These are phyloP conservation scores for Drosophila pruinosa DNA, from an alignment of 1,140 invertebrate species.

Conservation along the genomic window DNA sequence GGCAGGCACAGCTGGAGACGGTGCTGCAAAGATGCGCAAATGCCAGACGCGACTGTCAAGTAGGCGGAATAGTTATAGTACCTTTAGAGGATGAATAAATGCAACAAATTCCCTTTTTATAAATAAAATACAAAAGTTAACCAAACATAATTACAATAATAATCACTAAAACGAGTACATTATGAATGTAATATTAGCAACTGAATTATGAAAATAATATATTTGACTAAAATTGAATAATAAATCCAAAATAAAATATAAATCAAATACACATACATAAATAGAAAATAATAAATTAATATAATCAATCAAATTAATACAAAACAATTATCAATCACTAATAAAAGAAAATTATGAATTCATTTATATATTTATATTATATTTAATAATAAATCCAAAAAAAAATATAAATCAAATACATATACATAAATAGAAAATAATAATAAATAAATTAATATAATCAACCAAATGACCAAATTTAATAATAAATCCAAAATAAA, in stretches of 20 bases:
- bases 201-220: no score
- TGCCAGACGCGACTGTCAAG: slow-evolving; percentile 22
- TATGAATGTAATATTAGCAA: no score
- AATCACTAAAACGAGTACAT: no score
- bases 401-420: background rate
- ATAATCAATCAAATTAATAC: background rate
- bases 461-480: background rate
- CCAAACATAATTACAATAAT: no score
- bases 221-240: no score
- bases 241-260: no score
- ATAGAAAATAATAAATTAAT: background rate
- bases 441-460: background rate
- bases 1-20: slow-evolving; percentile 51
- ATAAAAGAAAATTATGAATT: no score
- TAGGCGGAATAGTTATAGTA: background rate
- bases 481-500: background rate
- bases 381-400: background rate
- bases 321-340: background rate
- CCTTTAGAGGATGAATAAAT: background rate
- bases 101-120: background rate
- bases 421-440: background rate
- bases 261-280: background rate
- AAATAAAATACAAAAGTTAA: slow-evolving; percentile 9
- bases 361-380: background rate
- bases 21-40: slow-evolving; percentile 45